Evolutionary conservation across 2,888 invertebrate genomes (phyloP).

Genomic region (Dendrolimus houi): DNA sequence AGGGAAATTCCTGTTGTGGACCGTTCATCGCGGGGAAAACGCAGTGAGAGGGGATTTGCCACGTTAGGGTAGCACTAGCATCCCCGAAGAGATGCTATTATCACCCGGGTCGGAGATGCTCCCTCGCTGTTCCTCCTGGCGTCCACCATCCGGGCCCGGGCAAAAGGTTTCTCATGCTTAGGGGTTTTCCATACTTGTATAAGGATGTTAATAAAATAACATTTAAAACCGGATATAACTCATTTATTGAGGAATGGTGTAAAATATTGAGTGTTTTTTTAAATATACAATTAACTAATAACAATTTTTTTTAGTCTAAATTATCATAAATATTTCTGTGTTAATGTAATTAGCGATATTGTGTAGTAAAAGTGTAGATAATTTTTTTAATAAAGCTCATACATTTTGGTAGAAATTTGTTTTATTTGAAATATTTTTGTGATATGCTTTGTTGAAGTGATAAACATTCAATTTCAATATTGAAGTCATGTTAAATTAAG

Average conservation of each 20-base stretch:
- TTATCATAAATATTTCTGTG: slow-evolving; percentile 9
- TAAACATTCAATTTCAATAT: no score
- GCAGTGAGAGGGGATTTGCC: no score
- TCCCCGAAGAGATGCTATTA: no score
- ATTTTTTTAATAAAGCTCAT: slow-evolving; percentile 40
- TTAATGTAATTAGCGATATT: slow-evolving; percentile 25
- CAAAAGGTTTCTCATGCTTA: no score
- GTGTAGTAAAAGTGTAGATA: slow-evolving; percentile 26
- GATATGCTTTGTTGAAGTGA: no score
- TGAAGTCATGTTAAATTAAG: no score
- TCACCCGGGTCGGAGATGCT: no score
- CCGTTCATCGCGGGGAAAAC: no score
- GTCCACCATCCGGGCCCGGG: no score
- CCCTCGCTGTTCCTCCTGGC: no score
- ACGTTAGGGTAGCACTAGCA: no score
- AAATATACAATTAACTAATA: neutral
- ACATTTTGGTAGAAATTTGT: slow-evolving; percentile 24
- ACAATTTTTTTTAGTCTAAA: slow-evolving; percentile 7
- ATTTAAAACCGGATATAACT: slow-evolving; percentile 28
- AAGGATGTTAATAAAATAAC: slow-evolving; percentile 20
- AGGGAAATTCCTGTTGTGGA: no score
- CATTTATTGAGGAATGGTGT: slow-evolving; percentile 60
- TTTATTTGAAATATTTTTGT: slow-evolving; percentile 24
- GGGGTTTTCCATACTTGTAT: neutral
- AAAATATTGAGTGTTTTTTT: slow-evolving; percentile 32